Evolutionary conservation across 2,888 invertebrate species (phyloP).

Genomic region (Heliconius cydno): DNA sequence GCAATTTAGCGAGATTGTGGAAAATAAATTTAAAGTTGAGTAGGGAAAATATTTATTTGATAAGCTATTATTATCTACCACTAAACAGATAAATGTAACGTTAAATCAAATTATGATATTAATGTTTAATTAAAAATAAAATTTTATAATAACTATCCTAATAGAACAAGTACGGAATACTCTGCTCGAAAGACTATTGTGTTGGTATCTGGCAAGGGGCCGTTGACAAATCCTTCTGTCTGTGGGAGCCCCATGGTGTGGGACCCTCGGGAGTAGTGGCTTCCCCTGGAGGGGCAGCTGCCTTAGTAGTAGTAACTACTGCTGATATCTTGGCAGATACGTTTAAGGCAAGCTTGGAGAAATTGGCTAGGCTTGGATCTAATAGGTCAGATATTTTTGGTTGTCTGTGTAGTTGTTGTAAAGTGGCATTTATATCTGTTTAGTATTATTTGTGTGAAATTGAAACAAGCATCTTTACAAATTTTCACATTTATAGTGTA

Average conservation of each 20-base stretch:
- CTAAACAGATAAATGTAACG: no score
- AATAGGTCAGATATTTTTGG: conserved; percentile 59
- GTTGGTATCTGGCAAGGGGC: conserved; percentile 65
- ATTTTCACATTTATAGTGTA: background rate
- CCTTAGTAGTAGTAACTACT: conserved; percentile 58
- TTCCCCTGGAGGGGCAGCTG: conserved; percentile 65
- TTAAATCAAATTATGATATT: no score
- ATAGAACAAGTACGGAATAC: conserved; percentile 67
- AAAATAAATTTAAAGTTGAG: no score
- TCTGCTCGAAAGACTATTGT: conserved; percentile 73
- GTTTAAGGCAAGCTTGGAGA: conserved; percentile 60
- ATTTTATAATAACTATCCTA: background rate
- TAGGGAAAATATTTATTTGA: no score
- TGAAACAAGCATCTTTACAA: background rate
- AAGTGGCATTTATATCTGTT: no score
- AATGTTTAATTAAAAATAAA: no score
- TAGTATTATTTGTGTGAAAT: background rate
- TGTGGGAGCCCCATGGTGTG: conserved; percentile 72
- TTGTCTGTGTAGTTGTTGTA: background rate
- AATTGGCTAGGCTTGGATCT: conserved; percentile 58
- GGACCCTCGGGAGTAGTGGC: conserved; percentile 62
- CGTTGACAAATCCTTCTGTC: conserved; percentile 58
- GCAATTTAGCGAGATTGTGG: no score
- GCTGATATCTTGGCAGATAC: conserved; percentile 64
- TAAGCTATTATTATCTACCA: no score